phyloP scores from a whole-genome alignment of 2,888 invertebrate species.

The Elegia similella region DNA sequence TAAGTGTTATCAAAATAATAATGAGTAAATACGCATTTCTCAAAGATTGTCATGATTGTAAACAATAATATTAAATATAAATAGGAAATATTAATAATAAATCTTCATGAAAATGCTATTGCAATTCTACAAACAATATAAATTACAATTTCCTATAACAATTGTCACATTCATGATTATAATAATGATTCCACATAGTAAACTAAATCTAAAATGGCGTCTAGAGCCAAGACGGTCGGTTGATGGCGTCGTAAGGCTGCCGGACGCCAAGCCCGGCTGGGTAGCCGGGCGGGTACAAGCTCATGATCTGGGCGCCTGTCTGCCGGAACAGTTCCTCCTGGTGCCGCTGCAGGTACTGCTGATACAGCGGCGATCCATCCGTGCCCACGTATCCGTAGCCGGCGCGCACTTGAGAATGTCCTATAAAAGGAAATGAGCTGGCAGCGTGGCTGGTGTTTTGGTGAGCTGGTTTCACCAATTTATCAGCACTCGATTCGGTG shows the following conservation, averaged over 20 bases:
- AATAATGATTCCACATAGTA: conserved; percentile 29
- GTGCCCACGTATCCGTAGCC: conserved; percentile 84
- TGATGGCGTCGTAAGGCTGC: conserved; percentile 87
- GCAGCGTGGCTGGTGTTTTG: conserved; percentile 64
- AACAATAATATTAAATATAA: conserved; percentile 42
- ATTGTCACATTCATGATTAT: conserved; percentile 57
- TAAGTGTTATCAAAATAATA: conserved; percentile 1
- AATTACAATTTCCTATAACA: conserved; percentile 65
- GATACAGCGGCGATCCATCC: conserved; percentile 85
- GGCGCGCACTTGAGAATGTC: conserved; percentile 81
- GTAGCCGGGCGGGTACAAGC: conserved; percentile 85
- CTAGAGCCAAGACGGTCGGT: conserved; percentile 86
- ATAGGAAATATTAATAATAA: conserved; percentile 47
- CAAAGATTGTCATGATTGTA: conserved; percentile 46
- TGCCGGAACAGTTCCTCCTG: conserved; percentile 83
- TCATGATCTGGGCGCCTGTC: conserved; percentile 83
- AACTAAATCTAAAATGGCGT: conserved; percentile 18
- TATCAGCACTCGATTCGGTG: conserved; percentile 57
- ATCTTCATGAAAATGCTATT: conserved; percentile 53
- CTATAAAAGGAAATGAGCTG: conserved; percentile 83
- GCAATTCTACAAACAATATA: conserved; percentile 63
- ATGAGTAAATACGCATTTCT: conserved; percentile 27
- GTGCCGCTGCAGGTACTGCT: conserved; percentile 85
- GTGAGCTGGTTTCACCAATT: conserved; percentile 72
- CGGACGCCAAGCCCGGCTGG: conserved; percentile 84